Conservation (phyloP, 2,113 vertebrate species). For the Cichladusa arquata region DNA sequence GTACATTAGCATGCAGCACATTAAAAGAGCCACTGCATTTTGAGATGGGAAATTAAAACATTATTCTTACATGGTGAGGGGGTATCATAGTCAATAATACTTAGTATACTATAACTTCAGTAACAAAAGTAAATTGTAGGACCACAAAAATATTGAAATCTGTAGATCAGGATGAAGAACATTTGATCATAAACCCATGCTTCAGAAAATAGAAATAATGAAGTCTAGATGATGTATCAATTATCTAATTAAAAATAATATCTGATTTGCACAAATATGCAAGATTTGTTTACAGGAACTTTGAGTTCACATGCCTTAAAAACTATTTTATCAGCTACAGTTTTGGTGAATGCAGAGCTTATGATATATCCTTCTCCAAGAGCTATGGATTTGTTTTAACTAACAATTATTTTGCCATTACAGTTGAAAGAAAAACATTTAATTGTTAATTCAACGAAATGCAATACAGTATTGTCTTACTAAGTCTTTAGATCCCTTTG, state of each 20-base stretch:
- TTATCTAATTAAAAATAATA: not conserved
- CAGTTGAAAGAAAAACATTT: slow-evolving; percentile 43
- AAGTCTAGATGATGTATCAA: not conserved
- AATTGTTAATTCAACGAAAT: slow-evolving; percentile 23
- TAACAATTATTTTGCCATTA: slow-evolving; percentile 32
- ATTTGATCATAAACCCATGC: not conserved
- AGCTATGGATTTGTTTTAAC: slow-evolving; percentile 31
- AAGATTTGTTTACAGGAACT: not conserved
- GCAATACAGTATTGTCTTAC: not conserved
- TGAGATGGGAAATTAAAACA: not conserved
- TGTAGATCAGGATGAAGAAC: not conserved
- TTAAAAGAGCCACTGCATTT: not conserved
- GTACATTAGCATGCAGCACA: not conserved
- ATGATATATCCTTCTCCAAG: not conserved
- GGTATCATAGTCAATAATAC: not conserved
- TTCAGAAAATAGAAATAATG: not conserved
- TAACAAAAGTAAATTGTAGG: not conserved
- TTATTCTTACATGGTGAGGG: not conserved
- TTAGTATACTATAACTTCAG: not conserved
- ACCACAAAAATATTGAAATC: not conserved
- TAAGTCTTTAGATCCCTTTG: slow-evolving; percentile 48
- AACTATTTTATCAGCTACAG: not conserved
- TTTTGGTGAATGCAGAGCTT: not conserved
- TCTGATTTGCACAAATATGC: not conserved
- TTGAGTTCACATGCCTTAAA: not conserved